phyloP scores from a whole-genome alignment of 2,797 vertebrate genomes.

The Gambelia wislizenii region DNA sequence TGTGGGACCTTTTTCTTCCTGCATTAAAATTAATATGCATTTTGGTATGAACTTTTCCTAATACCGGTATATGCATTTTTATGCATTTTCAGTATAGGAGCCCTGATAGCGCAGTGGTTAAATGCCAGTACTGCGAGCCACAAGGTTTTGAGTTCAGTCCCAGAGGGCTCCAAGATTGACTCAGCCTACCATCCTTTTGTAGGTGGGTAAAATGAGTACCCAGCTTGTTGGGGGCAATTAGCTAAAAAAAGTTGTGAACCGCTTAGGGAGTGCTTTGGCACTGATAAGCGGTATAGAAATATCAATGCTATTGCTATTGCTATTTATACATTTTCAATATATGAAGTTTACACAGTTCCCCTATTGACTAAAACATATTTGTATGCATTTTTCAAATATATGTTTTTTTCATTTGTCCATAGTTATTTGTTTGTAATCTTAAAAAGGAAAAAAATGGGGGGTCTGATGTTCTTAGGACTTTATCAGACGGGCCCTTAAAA shows the following conservation, averaged over 20 bases:
- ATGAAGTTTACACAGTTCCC: not conserved
- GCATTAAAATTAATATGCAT: not conserved
- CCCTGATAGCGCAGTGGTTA: too few relatives aligned
- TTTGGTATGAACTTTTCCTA: not conserved
- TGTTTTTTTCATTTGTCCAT: not conserved
- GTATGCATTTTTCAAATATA: not conserved
- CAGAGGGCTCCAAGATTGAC: too few relatives aligned
- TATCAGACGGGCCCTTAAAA: too few relatives aligned
- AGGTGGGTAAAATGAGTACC: too few relatives aligned
- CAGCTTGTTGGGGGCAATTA: too few relatives aligned
- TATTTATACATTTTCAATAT: not conserved
- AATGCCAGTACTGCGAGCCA: too few relatives aligned
- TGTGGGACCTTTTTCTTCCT: not conserved
- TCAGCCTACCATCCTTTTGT: too few relatives aligned
- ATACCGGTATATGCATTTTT: not conserved
- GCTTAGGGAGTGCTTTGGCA: too few relatives aligned
- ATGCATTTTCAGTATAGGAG: not conserved
- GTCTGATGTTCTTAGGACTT: not conserved
- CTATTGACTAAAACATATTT: not conserved
- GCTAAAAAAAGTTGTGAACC: too few relatives aligned
- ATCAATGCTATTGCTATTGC: too few relatives aligned
- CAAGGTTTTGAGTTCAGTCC: too few relatives aligned
- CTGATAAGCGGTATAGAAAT: too few relatives aligned
- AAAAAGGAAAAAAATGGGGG: not conserved
- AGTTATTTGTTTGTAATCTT: not conserved